Base-by-base conservation (phyloP, 2,888 invertebrate genomes). In the Drosophila demipolita region DNA sequence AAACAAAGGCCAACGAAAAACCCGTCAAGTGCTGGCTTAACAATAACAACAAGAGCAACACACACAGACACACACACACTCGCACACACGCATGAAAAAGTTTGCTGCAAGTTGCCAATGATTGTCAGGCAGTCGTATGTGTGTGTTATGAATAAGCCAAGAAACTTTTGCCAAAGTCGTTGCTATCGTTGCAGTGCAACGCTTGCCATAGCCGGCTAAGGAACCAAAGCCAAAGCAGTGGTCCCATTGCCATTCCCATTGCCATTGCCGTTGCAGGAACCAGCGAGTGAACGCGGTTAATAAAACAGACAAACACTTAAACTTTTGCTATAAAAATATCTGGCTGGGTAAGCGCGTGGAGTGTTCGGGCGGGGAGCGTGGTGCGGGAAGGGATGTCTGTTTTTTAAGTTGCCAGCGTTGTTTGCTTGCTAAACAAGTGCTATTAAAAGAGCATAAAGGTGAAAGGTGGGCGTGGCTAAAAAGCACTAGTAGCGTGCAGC, bases 291-390 rank as follows among this genome's bases (percentile, higher is more conserved):
- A 71, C 78, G 87, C 82, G 89, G 82, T 89, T 90, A 91, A 91
- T 91, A 91, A 90, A 89, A 90, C 90, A 91, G 91, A 87, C 89
- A 91, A 91, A 89, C 90, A 90, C 87, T 90, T 84, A 83, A 91
- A 91, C 81, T 91, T 90, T 88, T 66, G 84, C 85, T 83, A 89
- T 91, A 91, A 91, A 91, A 90, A 91, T 89, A 86, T 90, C 75
- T 75, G 68, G 45, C 38, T 65, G 57, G 77, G 35, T 49, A 40
- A 58, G 61, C 54, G 59, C n/a, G n/a, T 17, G 23, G 17, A 26
- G 26, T 3, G 6, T 26, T 26, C 26, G 3, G 26, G 3, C 29
- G 17, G 17, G 15, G 26, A 0, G 49, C 0, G 26, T 26, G 40
- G 38, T 32, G 48, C 6, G 36, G 48, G 50, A 11, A 12, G 40